Conservation (phyloP, 2,113 vertebrate genomes). For the Alethe diademata region DNA sequence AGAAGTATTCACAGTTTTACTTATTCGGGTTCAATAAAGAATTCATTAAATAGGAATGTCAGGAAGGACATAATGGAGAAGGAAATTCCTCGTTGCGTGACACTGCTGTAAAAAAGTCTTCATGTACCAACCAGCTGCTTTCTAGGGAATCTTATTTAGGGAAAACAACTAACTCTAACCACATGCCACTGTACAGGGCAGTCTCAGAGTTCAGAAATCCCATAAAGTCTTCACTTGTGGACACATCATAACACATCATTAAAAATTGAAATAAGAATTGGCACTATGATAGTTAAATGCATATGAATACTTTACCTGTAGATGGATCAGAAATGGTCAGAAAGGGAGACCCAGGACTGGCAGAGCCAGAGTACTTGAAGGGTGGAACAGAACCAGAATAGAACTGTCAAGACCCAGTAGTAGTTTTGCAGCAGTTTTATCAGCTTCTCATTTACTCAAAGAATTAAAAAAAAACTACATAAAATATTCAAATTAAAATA, state of each 20-base stretch:
- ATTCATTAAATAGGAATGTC: background rate
- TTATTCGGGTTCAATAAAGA: background rate
- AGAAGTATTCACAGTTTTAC: background rate
- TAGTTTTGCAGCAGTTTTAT: background rate
- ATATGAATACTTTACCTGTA: background rate
- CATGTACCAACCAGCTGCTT: background rate
- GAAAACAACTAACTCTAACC: background rate
- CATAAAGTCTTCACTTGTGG: background rate
- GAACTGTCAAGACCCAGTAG: background rate
- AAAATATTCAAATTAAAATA: background rate
- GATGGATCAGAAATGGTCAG: background rate
- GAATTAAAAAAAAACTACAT: no score
- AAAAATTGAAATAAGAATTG: background rate
- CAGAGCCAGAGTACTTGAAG: background rate
- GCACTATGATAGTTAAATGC: background rate
- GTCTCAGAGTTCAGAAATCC: background rate
- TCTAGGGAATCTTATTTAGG: background rate
- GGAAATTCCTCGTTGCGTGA: background rate
- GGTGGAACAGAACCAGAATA: accelerated
- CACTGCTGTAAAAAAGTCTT: background rate
- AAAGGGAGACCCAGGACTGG: background rate
- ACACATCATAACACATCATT: background rate
- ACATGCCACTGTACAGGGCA: background rate
- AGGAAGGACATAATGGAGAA: background rate
- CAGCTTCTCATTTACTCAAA: background rate